Evolutionary conservation across 1,140 invertebrate genomes (phyloP).

Genomic region (Samia ricini): DNA sequence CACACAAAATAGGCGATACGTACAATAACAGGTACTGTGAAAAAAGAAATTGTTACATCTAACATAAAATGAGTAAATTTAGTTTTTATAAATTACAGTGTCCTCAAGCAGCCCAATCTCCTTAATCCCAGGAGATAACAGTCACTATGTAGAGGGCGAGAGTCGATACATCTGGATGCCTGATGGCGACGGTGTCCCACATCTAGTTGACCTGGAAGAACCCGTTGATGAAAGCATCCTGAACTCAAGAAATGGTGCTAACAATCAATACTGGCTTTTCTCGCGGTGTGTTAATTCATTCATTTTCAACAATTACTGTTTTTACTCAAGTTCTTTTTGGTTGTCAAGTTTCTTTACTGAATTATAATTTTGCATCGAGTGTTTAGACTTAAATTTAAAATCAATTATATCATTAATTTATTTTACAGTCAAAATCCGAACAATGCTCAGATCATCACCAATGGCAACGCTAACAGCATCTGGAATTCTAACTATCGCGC

Average conservation of each 20-base stretch:
- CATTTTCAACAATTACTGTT: too few relatives aligned
- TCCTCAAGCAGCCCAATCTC: conserved; percentile 29
- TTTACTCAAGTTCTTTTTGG: too few relatives aligned
- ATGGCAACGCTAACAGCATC: conserved; percentile 40
- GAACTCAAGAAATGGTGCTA: conserved; percentile 27
- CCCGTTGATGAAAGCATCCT: conserved; percentile 13
- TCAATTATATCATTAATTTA: background rate
- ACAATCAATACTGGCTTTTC: conserved; percentile 39
- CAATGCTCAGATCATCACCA: conserved; percentile 36
- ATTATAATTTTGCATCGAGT: too few relatives aligned
- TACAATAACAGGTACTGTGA: too few relatives aligned
- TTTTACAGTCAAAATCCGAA: conserved; percentile 40
- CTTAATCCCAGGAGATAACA: conserved; percentile 32
- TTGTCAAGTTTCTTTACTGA: too few relatives aligned
- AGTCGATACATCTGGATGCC: conserved; percentile 39
- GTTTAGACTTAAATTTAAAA: background rate
- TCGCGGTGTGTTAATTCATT: conserved; percentile 36
- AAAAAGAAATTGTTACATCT: too few relatives aligned
- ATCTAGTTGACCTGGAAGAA: conserved; percentile 31
- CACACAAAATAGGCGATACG: too few relatives aligned
- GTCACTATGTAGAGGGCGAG: conserved; percentile 38
- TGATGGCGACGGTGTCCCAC: conserved; percentile 28
- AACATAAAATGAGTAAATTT: too few relatives aligned
- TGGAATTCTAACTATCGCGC: conserved; percentile 37
- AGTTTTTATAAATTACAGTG: conserved; percentile 24